Percentiles rank a stretch among this genome's conserved stretches.
These are phyloP conservation scores for Luperina testacea DNA, from an alignment of 2,888 invertebrate genomes.

Conservation along the genomic window DNA sequence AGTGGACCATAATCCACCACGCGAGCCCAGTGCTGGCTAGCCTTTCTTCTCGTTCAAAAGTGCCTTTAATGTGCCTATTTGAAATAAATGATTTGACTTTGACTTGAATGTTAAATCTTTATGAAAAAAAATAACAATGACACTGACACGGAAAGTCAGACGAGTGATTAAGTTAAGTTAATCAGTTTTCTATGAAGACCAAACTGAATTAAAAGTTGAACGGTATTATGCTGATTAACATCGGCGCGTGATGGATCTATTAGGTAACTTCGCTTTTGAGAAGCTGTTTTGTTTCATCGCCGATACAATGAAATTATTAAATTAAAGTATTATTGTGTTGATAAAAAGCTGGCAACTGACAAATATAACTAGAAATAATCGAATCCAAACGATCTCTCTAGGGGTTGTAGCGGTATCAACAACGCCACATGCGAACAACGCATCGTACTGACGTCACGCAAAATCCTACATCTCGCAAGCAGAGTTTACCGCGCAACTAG, in stretches of 20 bases:
- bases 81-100: slow-evolving; percentile 24
- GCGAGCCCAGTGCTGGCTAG: background rate
- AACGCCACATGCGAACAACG: too few relatives aligned
- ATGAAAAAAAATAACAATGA: slow-evolving; percentile 26
- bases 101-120: slow-evolving; percentile 20
- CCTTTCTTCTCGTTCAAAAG: too few relatives aligned
- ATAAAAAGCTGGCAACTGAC: background rate
- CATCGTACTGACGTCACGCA: too few relatives aligned
- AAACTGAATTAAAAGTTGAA: slow-evolving; percentile 55
- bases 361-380: background rate
- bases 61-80: too few relatives aligned
- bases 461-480: too few relatives aligned
- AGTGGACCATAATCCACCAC: background rate
- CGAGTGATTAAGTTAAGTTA: slow-evolving; percentile 20
- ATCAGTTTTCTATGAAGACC: slow-evolving; percentile 35
- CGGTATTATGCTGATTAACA: slow-evolving; percentile 2
- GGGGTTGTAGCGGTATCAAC: too few relatives aligned
- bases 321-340: background rate
- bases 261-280: slow-evolving; percentile 18
- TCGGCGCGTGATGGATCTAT: slow-evolving; percentile 48
- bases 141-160: slow-evolving; percentile 17
- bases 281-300: background rate
- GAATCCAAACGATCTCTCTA: too few relatives aligned
- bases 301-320: background rate
- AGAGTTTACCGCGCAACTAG: too few relatives aligned